Base-by-base conservation (phyloP, 2,888 invertebrate genomes). In the Drosophila anomalata region DNA sequence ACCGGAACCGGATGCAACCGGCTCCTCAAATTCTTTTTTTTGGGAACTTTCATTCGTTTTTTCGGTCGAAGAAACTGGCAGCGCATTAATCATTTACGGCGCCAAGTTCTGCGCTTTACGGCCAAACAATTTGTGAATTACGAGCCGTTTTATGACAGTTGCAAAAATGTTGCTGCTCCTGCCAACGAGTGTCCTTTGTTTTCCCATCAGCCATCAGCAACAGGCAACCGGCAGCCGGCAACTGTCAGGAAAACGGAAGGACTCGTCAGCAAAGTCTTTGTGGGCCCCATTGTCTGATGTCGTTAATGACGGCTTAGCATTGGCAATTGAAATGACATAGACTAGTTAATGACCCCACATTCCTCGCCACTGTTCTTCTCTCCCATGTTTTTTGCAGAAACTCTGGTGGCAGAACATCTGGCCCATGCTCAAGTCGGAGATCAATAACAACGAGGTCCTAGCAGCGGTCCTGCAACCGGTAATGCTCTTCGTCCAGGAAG, bases 361-460 rank as follows among this genome's bases (percentile, higher is more conserved):
- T 14, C 14, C 14, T 14, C 14, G 14, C 14, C 14, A 5, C 26
- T 29, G 9, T 9, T 29, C 29, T 3, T 44, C 7, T 57, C 6
- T 39, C 22, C 33, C 29, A 17, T 36, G 59, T 53, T 44, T 74
- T 55, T 60, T 73, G 55, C 93, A 99, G 98, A 98, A 98, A 96
- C 93, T 98, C 55, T 96, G 98, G 94, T 98, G 97, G 94, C 97
- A 97, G 91, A 97, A 97, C 91, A 95, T 98, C 52, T 97, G 98
- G 96, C 97, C 98, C 36, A 95, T 95, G 79, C 93, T 99, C 70
- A 95, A 96, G 89, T 94, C 95, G 77, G 98, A 98, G 91, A 95
- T 98, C 92, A 94, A 95, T 87, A 95, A 95, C 24, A 95, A 96
- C 71, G 98, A 98, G 89, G 96, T 97, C 20, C 93, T 98, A 74